These are phyloP conservation scores for Exocentrus adspersus DNA, from an alignment of 2,888 invertebrate genomes.

Conservation along the genomic window DNA sequence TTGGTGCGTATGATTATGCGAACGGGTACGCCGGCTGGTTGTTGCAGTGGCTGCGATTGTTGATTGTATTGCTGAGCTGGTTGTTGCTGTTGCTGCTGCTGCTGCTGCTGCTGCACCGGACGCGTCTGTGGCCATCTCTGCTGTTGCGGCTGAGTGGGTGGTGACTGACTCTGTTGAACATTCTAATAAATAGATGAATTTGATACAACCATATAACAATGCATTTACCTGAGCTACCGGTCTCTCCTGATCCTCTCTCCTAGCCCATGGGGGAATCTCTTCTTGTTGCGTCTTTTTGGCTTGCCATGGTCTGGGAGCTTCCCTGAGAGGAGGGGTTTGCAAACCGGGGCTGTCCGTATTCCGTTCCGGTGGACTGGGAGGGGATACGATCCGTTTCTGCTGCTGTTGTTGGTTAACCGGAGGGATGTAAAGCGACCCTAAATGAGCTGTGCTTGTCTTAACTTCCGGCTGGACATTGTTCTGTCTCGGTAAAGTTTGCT, in stretches of 20 bases:
- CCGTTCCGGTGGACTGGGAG: constrained; percentile 50
- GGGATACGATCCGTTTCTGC: constrained; percentile 43
- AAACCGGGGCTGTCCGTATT: constrained; percentile 57
- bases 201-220: neutral
- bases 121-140: too few relatives aligned
- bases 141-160: constrained; percentile 31
- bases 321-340: constrained; percentile 65
- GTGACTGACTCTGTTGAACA: constrained; percentile 28
- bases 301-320: constrained; percentile 72
- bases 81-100: constrained; percentile 50
- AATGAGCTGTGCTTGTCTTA: constrained; percentile 56
- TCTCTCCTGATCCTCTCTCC: constrained; percentile 43
- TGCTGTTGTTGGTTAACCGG: constrained; percentile 56
- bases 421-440: constrained; percentile 69
- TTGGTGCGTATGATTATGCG: constrained; percentile 45
- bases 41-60: constrained; percentile 48
- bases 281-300: constrained; percentile 62
- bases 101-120: constrained; percentile 30
- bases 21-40: constrained; percentile 27
- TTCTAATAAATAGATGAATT: neutral
- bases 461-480: constrained; percentile 39
- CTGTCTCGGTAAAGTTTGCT: constrained; percentile 37
- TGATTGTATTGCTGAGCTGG: constrained; percentile 32
- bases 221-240: constrained; percentile 14
- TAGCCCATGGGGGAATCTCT: constrained; percentile 67